Base-by-base conservation (phyloP, 2,797 vertebrate genomes). In the Antennarius maculatus region DNA sequence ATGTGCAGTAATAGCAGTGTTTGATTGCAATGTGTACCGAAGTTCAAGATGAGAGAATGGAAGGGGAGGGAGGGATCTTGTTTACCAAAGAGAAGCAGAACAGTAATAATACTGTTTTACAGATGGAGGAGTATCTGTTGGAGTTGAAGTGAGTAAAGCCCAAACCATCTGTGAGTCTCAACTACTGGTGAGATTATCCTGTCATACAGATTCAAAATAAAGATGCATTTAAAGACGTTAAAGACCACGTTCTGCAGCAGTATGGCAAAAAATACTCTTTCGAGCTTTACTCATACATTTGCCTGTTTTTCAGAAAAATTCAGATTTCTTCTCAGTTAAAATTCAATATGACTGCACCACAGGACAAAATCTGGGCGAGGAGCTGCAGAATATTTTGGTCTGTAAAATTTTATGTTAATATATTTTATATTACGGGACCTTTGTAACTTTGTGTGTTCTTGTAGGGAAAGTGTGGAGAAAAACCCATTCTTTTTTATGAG, bases 401-500 rank as follows among this genome's bases (percentile, higher is more conserved):
- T 53, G 49, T 70, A 34, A 8, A 17, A 28, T 34, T 18, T 4
- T 2, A 39, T 23, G 13, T 18, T 1, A 23, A 42, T 5, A 27
- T 41, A 17, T 12, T 23, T 27, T 9, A 43, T 3, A 46, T 28
- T 52, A 17, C 54, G 29, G 23, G 7, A 7, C 47, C 58, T 17
- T 5, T 55, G 14, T 29, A 23, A 48, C 28, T 15, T 47, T 41
- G 1, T 50, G 5, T 61, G 47, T 75, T 50, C 7, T 80, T 82
- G 17, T 23, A 87, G 85, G 64, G 7, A 29, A 64, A 17, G 10
- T 69, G 49, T 71, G 54, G 61, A 48, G 59, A 61, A 34, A 72
- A 79, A 54, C n/a, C 85, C 17, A 34, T 89, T 48, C 72, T 90
- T 11, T 59, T 90, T 41, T 86, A 87, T 79, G 74, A 87, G 43